phyloP scores from a whole-genome alignment of 2,797 vertebrate genomes.

The Esox lucius region DNA sequence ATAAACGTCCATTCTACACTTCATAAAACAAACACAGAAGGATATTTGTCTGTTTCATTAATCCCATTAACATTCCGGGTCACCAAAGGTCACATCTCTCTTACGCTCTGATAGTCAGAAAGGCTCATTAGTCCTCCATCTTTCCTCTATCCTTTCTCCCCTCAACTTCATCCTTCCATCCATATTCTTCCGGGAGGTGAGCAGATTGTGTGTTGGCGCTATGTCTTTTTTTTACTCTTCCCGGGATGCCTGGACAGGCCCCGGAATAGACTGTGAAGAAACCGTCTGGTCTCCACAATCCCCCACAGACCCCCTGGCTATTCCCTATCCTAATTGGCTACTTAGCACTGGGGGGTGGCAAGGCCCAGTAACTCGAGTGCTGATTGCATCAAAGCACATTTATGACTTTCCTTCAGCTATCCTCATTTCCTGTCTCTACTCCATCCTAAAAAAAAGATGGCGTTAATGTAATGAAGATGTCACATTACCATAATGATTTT shows the following conservation, averaged over 20 bases:
- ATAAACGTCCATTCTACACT: neutral
- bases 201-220: slow-evolving; percentile 31
- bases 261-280: neutral
- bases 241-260: slow-evolving; percentile 4
- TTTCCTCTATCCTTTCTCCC: neutral
- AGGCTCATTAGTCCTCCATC: neutral
- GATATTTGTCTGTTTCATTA: neutral
- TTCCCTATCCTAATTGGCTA: slow-evolving; percentile 17
- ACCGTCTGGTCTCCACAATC: neutral
- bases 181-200: slow-evolving; percentile 16
- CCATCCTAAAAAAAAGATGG: no score
- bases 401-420: neutral
- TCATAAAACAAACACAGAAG: neutral
- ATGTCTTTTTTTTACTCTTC: slow-evolving; percentile 9
- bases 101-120: neutral
- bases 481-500: no score
- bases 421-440: neutral
- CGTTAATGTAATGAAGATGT: no score
- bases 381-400: neutral
- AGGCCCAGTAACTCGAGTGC: neutral
- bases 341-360: slow-evolving; percentile 16
- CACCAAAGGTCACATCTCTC: neutral
- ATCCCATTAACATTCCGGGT: neutral
- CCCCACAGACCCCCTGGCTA: neutral
- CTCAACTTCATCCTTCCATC: neutral